Evolutionary conservation across 2,888 invertebrate species (phyloP), one percentile per base, ranked within the genome.

Genomic region (Lingula anatina): DNA sequence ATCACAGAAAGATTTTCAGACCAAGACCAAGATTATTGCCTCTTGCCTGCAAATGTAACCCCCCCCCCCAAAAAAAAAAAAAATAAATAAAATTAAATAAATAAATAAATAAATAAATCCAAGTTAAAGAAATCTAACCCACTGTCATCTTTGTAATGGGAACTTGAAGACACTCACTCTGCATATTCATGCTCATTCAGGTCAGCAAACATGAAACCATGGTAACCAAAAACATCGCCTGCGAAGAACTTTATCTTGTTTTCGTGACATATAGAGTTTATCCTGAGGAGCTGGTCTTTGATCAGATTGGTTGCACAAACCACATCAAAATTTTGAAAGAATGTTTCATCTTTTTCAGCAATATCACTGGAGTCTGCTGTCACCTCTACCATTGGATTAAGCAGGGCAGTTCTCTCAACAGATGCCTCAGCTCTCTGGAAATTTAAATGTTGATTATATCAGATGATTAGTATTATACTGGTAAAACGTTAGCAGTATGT

Each of bases 331-430:
- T 75, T 61, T 15, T 62, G 57, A 66, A 90, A 91, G 71, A 83
- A 94, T 1, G 82, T 83, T 43, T 85, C 84, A 0, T 84, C 79
- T 65, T 91, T 86, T 26, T 84, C 80, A 12, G 83, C 79, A 0
- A 89, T 78, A 66, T 88, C 87, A 3, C 61, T 58, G 3, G 62
- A 56, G 38, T 77, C 76, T 5, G 76, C 73, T 0, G 80, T 82
- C 38, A 97, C 85, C 59, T 87, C 84, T 0, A 99, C 97, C 86
- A 94, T 89, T 0, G 94, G 93, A 79, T 99, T 99, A 59, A 99
- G 81, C 47, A 86, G 85, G 68, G 86, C 87, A 0, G 92, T 88
- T 65, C 89, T 83, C 43, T 81, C 78, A 40, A 89, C 71, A 0
- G 93, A 90, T 38, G 87, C 87, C 75, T 88, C 86, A 0, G 94